Evolutionary conservation across 2,888 invertebrate genomes (phyloP), one percentile per base, ranked within the genome.

Genomic region (Lepidocyrtoides sp.): DNA sequence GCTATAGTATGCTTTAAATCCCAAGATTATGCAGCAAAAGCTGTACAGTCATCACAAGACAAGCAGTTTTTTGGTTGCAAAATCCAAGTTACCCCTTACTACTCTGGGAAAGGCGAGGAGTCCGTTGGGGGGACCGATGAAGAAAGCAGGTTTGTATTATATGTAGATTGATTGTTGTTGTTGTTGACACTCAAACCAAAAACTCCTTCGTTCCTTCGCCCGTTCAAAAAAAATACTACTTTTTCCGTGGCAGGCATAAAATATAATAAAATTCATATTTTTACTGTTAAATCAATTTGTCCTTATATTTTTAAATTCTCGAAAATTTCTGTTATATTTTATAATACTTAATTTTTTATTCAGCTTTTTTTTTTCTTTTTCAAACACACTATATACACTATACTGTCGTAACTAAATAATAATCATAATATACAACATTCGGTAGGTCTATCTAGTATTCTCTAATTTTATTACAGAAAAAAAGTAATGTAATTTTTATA

Each of bases 1-100:
- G 99, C 99, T 93, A 97, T 99, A 94, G 98, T 98, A 93, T 98
- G 98, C 95, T 99, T 99, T 96, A 99, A 99, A 96, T 99, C 99
- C 96, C 97, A 98, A 94, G 99, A 99, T 95, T 99, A 99, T 96
- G 99, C 98, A 94, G 98, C 98, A 94, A 99, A 99, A 96, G 99
- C 99, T 90, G 96, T 99, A 93, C 98, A 98, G 96, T 98, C 98
- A 93, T 99, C 99, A 92, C 98, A 98, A 95, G 99, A 98, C 95
- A 99, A 99, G 96, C 96, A 97, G 95, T 99, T 99, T 96, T 99
- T 99, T 96, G 99, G 99, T 94, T 98, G 98, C 95, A 98, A 98
- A 96, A 99, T 99, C 95, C 98, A 98, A 95, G 99, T 99, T 94
- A 98, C 97, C 93, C 98, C 98, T 91, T 98, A 99, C 96, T 91